Conservation (phyloP, 2,797 vertebrate species). For the Neosilurus mollespiculum region DNA sequence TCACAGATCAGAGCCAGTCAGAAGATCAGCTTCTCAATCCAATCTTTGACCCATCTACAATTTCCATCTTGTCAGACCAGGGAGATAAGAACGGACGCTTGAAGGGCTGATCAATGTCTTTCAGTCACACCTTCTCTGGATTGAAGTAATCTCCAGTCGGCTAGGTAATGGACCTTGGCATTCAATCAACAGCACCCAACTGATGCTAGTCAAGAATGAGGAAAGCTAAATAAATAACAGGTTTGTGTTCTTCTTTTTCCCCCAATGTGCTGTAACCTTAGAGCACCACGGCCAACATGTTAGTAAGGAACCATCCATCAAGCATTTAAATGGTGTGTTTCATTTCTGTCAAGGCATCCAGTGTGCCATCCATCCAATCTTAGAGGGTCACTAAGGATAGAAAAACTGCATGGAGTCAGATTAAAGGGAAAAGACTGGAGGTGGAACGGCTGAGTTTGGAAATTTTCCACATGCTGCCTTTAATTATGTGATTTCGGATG, state of each 20-base stretch:
- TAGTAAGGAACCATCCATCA: neutral
- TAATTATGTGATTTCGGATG: conserved; percentile 43
- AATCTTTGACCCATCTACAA: conserved; percentile 48
- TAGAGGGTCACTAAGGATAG: neutral
- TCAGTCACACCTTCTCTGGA: conserved; percentile 33
- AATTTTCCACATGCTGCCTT: conserved; percentile 37
- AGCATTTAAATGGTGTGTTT: conserved; percentile 21
- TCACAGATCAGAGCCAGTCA: conserved; percentile 10
- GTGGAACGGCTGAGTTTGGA: conserved; percentile 27
- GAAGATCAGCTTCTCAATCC: conserved; percentile 43
- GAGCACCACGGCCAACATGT: neutral
- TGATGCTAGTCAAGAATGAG: conserved; percentile 27
- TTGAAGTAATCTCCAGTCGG: conserved; percentile 34
- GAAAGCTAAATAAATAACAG: conserved; percentile 41
- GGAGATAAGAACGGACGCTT: conserved; percentile 25
- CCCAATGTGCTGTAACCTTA: neutral
- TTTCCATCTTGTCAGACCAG: conserved; percentile 40
- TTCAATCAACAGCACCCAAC: conserved; percentile 41
- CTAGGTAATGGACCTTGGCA: conserved; percentile 34
- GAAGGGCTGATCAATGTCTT: conserved; percentile 48
- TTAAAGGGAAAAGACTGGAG: neutral
- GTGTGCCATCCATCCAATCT: neutral
- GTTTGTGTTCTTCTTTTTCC: neutral
- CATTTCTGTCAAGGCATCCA: neutral
- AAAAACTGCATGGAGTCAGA: neutral